These are phyloP conservation scores for Malthinus flaveolus DNA, from an alignment of 2,888 invertebrate genomes.

Conservation along the genomic window DNA sequence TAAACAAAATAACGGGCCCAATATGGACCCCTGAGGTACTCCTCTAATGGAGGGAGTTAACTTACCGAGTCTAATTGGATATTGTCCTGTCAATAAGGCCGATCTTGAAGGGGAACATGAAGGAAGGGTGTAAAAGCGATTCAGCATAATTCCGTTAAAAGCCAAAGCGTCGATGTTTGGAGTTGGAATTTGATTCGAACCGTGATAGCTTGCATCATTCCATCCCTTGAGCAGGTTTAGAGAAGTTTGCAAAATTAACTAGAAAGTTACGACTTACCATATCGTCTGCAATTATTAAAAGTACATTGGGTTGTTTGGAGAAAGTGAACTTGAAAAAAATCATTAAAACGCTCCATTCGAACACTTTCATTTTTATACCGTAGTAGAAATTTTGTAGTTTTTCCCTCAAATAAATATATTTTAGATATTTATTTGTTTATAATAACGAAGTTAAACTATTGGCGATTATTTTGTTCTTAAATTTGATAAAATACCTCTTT, in stretches of 20 bases:
- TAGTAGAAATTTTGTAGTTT: too few relatives aligned
- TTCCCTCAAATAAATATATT: too few relatives aligned
- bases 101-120: constrained; percentile 86
- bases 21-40: background rate
- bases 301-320: background rate
- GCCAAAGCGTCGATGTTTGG: constrained; percentile 89
- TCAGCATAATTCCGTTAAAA: constrained; percentile 79
- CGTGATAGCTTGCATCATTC: constrained; percentile 90
- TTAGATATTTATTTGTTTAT: too few relatives aligned
- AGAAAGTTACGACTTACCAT: background rate
- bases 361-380: too few relatives aligned
- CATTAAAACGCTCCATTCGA: too few relatives aligned
- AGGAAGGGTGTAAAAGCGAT: constrained; percentile 82
- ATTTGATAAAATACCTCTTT: too few relatives aligned
- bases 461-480: too few relatives aligned
- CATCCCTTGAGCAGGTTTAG: constrained; percentile 69
- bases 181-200: constrained; percentile 83
- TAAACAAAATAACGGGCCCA: background rate
- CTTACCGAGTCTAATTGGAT: constrained; percentile 80
- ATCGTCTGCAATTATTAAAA: constrained; percentile 6
- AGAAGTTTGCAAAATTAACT: background rate
- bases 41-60: background rate
- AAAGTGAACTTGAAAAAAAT: too few relatives aligned
- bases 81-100: constrained; percentile 82
- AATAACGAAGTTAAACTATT: too few relatives aligned